Conservation (phyloP, 2,888 invertebrate genomes). For the Nymphalis c-album region DNA sequence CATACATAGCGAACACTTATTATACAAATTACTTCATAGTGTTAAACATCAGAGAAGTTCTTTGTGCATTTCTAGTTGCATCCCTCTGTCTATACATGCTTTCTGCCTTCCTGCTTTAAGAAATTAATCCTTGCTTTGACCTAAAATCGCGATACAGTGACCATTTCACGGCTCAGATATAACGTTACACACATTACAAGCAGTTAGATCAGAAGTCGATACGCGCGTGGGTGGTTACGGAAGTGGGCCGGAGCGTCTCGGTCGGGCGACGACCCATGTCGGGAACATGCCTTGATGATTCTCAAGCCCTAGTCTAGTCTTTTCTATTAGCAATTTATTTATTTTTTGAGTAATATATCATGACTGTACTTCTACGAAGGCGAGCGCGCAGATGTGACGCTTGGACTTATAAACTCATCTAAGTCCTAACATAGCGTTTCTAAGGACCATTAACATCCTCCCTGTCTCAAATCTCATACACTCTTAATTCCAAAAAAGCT, state of each 20-base stretch:
- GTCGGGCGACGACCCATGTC: conserved; percentile 22
- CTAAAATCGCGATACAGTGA: conserved; percentile 44
- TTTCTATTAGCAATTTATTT: conserved; percentile 7
- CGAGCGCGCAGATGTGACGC: too few species aligned
- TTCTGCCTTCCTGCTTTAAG: neutral
- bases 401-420: too few species aligned
- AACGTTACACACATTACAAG: conserved; percentile 65
- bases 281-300: conserved; percentile 2
- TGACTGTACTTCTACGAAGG: neutral
- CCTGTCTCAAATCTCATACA: too few species aligned
- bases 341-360: neutral
- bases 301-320: conserved; percentile 16
- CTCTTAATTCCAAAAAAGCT: too few species aligned
- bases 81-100: neutral
- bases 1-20: too few species aligned
- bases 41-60: too few species aligned
- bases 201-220: conserved; percentile 55
- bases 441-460: too few species aligned
- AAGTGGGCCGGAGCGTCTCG: conserved; percentile 25
- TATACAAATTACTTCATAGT: too few species aligned
- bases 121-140: neutral
- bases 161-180: conserved; percentile 41
- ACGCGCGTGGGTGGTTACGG: conserved; percentile 48
- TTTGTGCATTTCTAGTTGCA: too few species aligned
- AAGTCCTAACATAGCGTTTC: too few species aligned